Percentiles rank a stretch among this genome's conserved stretches.
Conservation (phyloP, 2,888 invertebrate genomes). For the Tipula helvola region DNA sequence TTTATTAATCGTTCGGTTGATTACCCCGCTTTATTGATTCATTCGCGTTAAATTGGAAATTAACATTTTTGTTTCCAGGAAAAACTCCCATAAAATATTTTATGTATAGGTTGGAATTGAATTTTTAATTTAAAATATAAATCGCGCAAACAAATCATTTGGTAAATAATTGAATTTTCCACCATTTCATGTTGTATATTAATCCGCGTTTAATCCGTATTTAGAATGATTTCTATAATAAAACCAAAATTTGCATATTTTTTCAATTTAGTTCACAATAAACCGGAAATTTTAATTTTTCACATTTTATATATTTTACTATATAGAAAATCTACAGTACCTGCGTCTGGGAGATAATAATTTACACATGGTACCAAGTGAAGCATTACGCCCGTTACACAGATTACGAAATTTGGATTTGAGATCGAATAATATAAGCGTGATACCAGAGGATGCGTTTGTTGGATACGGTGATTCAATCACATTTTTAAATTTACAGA, state of each 20-base stretch:
- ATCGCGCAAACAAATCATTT: not conserved
- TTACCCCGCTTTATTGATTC: not conserved
- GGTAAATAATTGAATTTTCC: not conserved
- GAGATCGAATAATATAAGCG: constrained; percentile 74
- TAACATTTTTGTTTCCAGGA: not conserved
- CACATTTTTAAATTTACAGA: constrained; percentile 84
- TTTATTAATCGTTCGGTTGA: not conserved
- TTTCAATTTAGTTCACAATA: not conserved
- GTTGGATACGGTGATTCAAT: constrained; percentile 80
- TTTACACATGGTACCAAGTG: constrained; percentile 71
- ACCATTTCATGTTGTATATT: not conserved
- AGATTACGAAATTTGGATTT: constrained; percentile 79
- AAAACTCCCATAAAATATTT: not conserved
- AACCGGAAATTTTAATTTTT: not conserved
- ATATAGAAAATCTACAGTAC: constrained; percentile 77
- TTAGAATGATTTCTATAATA: not conserved
- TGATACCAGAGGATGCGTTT: constrained; percentile 74
- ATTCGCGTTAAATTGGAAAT: not conserved
- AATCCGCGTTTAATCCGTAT: no score
- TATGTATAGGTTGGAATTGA: not conserved
- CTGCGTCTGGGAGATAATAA: constrained; percentile 80
- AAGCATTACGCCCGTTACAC: constrained; percentile 69
- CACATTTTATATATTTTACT: constrained; percentile 14
- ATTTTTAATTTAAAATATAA: not conserved
- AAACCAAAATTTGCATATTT: not conserved